These are phyloP conservation scores for Spongilla lacustris DNA, from an alignment of 37 sponge, comb jelly and placozoan species.

Conservation along the genomic window DNA sequence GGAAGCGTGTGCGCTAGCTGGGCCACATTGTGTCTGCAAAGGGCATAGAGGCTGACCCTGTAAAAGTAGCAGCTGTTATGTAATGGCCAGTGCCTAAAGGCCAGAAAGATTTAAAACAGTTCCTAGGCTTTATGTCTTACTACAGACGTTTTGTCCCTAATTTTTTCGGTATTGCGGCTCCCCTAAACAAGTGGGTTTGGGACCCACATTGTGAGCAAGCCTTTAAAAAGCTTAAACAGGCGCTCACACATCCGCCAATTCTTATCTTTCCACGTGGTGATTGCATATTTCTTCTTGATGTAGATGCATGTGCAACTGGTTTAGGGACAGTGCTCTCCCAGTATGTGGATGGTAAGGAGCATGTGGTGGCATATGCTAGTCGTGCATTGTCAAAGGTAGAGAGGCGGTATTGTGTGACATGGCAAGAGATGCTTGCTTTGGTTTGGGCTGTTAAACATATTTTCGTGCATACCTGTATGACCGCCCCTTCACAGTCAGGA, in stretches of 20 bases:
- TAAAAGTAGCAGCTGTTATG: too few relatives aligned
- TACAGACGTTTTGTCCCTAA: too few relatives aligned
- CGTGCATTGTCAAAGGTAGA: constrained; percentile 8
- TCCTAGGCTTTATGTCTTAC: too few relatives aligned
- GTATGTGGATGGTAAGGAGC: constrained; percentile 9
- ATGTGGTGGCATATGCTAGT: constrained; percentile 10
- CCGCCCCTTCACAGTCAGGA: constrained; percentile 9
- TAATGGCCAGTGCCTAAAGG: too few relatives aligned
- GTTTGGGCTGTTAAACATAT: constrained; percentile 1
- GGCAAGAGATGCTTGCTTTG: constrained; percentile 26
- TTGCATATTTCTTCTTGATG: constrained; percentile 8
- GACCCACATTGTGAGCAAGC: constrained; percentile 2
- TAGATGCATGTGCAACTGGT: neutral
- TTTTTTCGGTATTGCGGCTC: constrained; percentile 31
- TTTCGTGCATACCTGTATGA: constrained; percentile 14
- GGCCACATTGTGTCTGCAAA: too few relatives aligned
- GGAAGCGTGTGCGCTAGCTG: too few relatives aligned
- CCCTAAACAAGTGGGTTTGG: constrained; percentile 38
- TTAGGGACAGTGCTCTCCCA: neutral
- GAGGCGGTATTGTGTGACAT: constrained; percentile 20
- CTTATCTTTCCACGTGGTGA: constrained; percentile 21
- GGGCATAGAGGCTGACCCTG: too few relatives aligned
- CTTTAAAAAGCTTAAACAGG: neutral
- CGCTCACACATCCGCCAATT: constrained; percentile 23
- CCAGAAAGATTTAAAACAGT: too few relatives aligned